These are phyloP conservation scores for Andrena haemorrhoa DNA, from an alignment of 2,888 invertebrate species.

Conservation along the genomic window DNA sequence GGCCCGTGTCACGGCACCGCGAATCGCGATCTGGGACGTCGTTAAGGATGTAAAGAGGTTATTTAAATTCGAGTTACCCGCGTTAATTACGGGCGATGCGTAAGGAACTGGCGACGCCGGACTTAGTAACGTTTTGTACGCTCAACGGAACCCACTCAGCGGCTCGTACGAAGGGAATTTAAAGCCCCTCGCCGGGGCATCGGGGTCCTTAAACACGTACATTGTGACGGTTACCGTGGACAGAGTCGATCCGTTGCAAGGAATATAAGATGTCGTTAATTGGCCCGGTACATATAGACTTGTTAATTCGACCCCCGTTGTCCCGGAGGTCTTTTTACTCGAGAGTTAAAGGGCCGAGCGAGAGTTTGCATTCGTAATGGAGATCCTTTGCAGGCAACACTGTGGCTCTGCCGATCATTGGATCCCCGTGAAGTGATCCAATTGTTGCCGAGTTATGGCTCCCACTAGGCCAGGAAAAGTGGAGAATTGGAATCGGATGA, in stretches of 20 bases:
- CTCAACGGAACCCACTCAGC: constrained; percentile 34
- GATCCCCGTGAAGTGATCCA: neutral
- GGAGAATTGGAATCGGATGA: neutral
- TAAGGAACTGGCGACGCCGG: constrained; percentile 12
- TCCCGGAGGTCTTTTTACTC: constrained; percentile 35
- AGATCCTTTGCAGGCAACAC: neutral
- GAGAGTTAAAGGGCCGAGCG: constrained; percentile 30
- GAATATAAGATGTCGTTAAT: constrained; percentile 34
- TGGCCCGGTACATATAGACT: constrained; percentile 20
- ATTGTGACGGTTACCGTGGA: constrained; percentile 34
- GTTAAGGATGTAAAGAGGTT: constrained; percentile 40
- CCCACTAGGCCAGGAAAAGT: neutral
- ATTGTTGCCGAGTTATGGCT: constrained; percentile 3
- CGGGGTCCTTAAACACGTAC: constrained; percentile 16
- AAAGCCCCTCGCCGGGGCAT: neutral
- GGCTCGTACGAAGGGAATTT: constrained; percentile 36
- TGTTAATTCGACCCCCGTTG: constrained; percentile 36
- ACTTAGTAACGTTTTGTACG: constrained; percentile 18
- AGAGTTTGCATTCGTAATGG: constrained; percentile 12
- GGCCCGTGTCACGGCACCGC: neutral
- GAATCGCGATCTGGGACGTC: constrained; percentile 13
- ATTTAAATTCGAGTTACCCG: constrained; percentile 42
- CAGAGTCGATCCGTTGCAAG: constrained; percentile 9
- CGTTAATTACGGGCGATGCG: constrained; percentile 45
- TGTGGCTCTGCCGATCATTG: constrained; percentile 7